Evolutionary conservation across 2,888 invertebrate genomes (phyloP), one percentile per base, ranked within the genome.

Genomic region (Dasypogon diadema): DNA sequence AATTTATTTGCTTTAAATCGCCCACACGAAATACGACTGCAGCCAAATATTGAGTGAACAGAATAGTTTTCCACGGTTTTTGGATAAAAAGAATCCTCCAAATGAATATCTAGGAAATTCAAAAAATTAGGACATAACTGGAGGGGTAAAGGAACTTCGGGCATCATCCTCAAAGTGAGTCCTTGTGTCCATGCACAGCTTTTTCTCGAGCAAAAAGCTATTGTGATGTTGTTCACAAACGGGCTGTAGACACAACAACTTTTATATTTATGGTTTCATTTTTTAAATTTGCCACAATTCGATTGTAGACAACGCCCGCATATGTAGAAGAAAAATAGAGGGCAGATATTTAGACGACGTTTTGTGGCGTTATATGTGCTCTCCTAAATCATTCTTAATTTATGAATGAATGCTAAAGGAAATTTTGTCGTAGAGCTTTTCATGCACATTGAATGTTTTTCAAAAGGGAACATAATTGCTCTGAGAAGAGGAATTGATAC

Each of bases 1-100:
- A 51, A 51, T 51, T 51, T 51, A 51, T 51, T 51, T 51, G 51
- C 51, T 51, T 16, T n/a, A 51, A 51, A 18, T 51, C 18, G 18
- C 21, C 18, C 51, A 18, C 42, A 42, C n/a, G 42, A 42, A 12
- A 12, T 42, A 42, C n/a, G 42, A 42, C n/a, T 42, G 42, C 42
- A 12, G 10, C 42, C 42, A 2, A 42, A 42, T 42, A 12, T 42
- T 42, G 42, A 12, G 12, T 42, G 42, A 12, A n/a, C 30, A 30
- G 30, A n/a, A n/a, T n/a, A n/a, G n/a, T n/a, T n/a, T n/a, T n/a
- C n/a, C n/a, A n/a, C n/a, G n/a, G n/a, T n/a, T n/a, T n/a, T n/a
- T n/a, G n/a, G n/a, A n/a, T n/a, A n/a, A n/a, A n/a, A n/a, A n/a
- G n/a, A n/a, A n/a, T n/a, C n/a, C n/a, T n/a, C n/a, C n/a, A n/a